Evolutionary conservation across 30 jellyfish, hydroid and myxozoan species (phyloP).

Genomic region (Mastigias papua): DNA sequence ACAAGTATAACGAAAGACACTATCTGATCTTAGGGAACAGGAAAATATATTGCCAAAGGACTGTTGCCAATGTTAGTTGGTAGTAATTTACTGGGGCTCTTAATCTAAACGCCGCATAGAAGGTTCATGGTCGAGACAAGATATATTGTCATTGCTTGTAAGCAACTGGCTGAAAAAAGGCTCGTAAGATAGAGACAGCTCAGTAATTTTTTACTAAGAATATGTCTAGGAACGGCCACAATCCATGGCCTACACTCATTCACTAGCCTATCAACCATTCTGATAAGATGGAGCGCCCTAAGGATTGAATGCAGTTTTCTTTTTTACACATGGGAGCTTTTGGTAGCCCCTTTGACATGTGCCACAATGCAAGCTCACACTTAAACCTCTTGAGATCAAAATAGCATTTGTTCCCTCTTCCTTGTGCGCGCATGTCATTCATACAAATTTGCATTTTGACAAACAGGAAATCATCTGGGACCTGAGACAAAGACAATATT

Average conservation of each 20-base stretch:
- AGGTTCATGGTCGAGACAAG: background rate
- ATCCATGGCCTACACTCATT: too few species aligned
- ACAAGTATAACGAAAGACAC: background rate
- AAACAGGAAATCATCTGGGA: slow-evolving; percentile 15
- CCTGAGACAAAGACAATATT: background rate
- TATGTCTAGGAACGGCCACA: too few species aligned
- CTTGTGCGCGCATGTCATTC: background rate
- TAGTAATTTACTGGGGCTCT: background rate
- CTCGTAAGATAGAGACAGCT: too few species aligned
- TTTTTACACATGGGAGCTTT: too few species aligned
- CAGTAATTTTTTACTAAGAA: too few species aligned
- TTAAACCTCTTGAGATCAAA: background rate
- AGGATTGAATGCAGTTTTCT: too few species aligned
- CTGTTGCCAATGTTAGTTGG: slow-evolving; percentile 7
- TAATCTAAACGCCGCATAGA: background rate
- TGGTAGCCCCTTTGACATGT: too few species aligned
- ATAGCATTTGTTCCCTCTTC: background rate
- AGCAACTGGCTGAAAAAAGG: background rate
- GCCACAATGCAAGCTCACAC: background rate
- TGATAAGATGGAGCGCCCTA: too few species aligned
- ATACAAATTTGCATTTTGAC: background rate
- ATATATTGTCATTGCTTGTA: slow-evolving; percentile 5
- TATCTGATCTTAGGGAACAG: background rate
- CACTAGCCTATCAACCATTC: too few species aligned
- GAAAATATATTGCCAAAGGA: background rate